Conservation (phyloP, 2,113 vertebrate species). For the Lophius piscatorius region DNA sequence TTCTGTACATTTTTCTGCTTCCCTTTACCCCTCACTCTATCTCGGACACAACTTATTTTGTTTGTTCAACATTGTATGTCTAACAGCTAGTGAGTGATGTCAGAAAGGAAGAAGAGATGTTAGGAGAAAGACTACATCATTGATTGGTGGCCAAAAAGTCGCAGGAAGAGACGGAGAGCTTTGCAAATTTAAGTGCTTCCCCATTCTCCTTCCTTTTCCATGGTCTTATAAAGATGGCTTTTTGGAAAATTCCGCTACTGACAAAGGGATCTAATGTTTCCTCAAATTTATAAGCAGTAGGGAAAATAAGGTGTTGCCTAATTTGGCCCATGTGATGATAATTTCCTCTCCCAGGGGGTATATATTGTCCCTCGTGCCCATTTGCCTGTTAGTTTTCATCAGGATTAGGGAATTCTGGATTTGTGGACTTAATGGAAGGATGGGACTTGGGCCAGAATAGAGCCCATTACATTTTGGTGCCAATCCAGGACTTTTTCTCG, state of each 20-base stretch:
- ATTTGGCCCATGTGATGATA: too few species aligned
- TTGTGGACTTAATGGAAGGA: too few species aligned
- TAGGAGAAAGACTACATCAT: neutral
- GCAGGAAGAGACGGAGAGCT: slow-evolving; percentile 46
- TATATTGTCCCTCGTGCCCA: too few species aligned
- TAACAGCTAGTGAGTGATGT: slow-evolving; percentile 7
- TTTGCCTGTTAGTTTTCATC: too few species aligned
- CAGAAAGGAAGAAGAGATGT: slow-evolving; percentile 9
- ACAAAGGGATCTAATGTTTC: slow-evolving; percentile 31
- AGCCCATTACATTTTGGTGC: too few species aligned
- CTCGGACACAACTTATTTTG: neutral
- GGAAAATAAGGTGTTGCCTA: slow-evolving; percentile 12
- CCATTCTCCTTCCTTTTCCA: too few species aligned
- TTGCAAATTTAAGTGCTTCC: too few species aligned
- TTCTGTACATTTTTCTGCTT: slow-evolving; percentile 7
- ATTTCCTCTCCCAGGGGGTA: too few species aligned
- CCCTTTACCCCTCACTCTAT: slow-evolving; percentile 4
- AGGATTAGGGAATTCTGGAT: too few species aligned
- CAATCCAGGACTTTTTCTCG: too few species aligned
- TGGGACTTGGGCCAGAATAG: too few species aligned
- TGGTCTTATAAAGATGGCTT: slow-evolving; percentile 16
- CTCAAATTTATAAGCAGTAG: slow-evolving; percentile 1
- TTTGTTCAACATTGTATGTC: slow-evolving; percentile 4
- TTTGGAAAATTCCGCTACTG: slow-evolving; percentile 38
- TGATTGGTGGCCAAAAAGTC: slow-evolving; percentile 44